A percentile compares a stretch with the other conserved stretches of the same genome.
phyloP scores from a whole-genome alignment of 2,888 invertebrate species.

The Archaeoteleia sp. region DNA sequence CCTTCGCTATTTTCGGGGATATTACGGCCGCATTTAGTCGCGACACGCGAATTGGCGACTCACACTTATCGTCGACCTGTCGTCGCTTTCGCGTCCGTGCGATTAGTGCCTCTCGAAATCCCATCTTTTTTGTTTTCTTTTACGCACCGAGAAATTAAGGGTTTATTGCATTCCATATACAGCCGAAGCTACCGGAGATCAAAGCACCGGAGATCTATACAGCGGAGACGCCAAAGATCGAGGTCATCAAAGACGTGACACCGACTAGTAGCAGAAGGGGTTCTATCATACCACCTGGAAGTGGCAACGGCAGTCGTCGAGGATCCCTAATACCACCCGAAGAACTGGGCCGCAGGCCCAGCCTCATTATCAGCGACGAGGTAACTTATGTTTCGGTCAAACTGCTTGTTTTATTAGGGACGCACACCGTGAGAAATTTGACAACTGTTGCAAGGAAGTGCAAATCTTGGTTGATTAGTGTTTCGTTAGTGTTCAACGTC shows the following conservation, averaged over 20 bases:
- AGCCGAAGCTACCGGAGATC: constrained; percentile 54
- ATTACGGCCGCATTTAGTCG: constrained; percentile 64
- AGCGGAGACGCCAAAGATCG: constrained; percentile 90
- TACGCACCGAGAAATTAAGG: neutral
- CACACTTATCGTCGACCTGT: constrained; percentile 53
- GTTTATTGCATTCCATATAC: neutral
- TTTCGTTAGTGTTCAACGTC: too few species aligned
- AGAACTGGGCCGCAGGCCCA: constrained; percentile 89
- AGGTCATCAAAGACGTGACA: constrained; percentile 88
- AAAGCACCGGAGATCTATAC: constrained; percentile 75
- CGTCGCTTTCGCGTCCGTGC: constrained; percentile 42
- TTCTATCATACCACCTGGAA: constrained; percentile 81
- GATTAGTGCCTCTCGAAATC: constrained; percentile 26
- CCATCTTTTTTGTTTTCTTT: neutral
- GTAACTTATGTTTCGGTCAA: constrained; percentile 77
- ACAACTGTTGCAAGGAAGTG: too few species aligned
- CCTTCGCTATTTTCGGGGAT: constrained; percentile 73
- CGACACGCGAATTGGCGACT: constrained; percentile 52
- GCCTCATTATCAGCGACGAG: constrained; percentile 95
- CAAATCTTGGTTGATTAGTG: too few species aligned
- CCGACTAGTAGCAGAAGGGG: constrained; percentile 84
- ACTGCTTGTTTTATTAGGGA: neutral
- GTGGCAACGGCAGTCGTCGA: constrained; percentile 81
- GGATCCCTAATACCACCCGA: constrained; percentile 94
- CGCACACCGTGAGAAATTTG: too few species aligned